Conservation (phyloP, 2,113 vertebrate genomes). For the Pseudonaja textilis region DNA sequence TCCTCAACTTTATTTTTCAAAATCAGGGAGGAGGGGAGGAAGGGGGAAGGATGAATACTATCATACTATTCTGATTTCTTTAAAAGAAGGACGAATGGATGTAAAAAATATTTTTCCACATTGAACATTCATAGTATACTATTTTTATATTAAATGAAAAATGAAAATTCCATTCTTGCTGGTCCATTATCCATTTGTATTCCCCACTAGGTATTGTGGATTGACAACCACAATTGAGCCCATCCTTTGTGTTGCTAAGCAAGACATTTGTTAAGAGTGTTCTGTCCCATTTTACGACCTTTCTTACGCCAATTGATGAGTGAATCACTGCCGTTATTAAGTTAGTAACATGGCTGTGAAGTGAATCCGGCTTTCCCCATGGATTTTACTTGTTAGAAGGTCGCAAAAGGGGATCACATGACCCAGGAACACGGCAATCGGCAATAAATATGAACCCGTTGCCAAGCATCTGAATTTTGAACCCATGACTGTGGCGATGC, state of each 20-base stretch:
- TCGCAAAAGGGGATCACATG: not conserved
- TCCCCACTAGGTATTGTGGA: not conserved
- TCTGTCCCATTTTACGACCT: not conserved
- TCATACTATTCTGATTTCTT: not conserved
- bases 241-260: not conserved
- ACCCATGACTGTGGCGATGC: not conserved
- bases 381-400: not conserved
- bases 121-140: not conserved
- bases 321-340: not conserved
- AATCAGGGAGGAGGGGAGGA: not conserved
- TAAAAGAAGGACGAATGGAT: not conserved
- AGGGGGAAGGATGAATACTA: not conserved
- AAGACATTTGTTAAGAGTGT: not conserved
- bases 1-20: not conserved
- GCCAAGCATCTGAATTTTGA: not conserved
- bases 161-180: not conserved
- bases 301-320: not conserved
- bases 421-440: not conserved
- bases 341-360: not conserved
- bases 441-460: not conserved
- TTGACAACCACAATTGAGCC: not conserved
- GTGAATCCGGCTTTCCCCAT: not conserved
- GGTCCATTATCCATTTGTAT: not conserved
- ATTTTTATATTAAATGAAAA: not conserved
- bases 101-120: not conserved